Evolutionary conservation across 92 coral and sea anemone species (phyloP).

Genomic region (Pocillopora meandrina): DNA sequence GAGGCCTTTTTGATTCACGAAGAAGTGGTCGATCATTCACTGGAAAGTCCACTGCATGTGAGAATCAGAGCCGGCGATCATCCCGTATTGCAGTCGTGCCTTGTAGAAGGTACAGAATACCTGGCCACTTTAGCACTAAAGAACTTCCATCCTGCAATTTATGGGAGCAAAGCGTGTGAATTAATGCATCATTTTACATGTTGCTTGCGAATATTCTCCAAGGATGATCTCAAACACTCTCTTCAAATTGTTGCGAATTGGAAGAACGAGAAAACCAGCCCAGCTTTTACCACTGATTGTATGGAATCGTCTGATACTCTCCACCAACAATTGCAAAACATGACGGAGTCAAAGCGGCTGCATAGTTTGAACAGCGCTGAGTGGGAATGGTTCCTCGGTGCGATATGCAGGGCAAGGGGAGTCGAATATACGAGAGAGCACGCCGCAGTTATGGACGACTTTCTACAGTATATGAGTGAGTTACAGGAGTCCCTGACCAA

Average conservation of each 20-base stretch:
- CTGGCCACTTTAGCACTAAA: constrained; percentile 61
- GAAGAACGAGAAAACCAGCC: background rate
- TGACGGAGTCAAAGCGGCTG: background rate
- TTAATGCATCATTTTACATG: too few species aligned
- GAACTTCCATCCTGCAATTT: constrained; percentile 59
- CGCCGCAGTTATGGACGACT: background rate
- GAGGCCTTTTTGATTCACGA: constrained; percentile 38
- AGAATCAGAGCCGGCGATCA: constrained; percentile 60
- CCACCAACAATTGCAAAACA: background rate
- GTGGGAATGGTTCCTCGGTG: background rate
- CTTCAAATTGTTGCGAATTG: background rate
- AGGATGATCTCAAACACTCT: background rate
- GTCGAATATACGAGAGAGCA: background rate
- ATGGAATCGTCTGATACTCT: background rate
- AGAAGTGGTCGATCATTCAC: constrained; percentile 41
- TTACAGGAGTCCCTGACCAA: background rate
- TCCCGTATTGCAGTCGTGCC: constrained; percentile 55
- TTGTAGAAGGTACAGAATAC: constrained; percentile 45
- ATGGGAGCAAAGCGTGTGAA: constrained; percentile 16
- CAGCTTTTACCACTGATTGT: background rate
- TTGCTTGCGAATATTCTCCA: background rate
- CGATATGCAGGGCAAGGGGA: background rate
- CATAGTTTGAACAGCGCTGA: background rate
- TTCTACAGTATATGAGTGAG: background rate
- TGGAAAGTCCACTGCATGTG: constrained; percentile 38